phyloP scores from a whole-genome alignment of 2,888 invertebrate genomes.

The Tipula confusa region DNA sequence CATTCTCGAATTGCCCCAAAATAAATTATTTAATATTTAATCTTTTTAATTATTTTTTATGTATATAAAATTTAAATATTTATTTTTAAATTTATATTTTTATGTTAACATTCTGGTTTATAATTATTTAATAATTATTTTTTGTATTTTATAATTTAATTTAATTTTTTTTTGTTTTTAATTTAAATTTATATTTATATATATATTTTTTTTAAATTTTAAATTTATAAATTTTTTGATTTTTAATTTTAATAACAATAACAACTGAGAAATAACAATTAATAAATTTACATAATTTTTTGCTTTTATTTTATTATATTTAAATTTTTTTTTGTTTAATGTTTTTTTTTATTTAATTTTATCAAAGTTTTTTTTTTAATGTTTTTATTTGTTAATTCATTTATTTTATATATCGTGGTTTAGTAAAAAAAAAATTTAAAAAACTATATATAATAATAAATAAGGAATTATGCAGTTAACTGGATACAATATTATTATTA shows the following conservation, averaged over 20 bases:
- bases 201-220: background rate
- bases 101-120: slow-evolving; percentile 7
- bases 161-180: slow-evolving; percentile 25
- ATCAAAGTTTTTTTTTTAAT: background rate
- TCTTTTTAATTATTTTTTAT: background rate
- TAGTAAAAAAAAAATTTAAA: background rate
- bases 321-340: background rate
- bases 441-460: too few species aligned
- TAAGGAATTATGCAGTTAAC: too few species aligned
- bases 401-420: slow-evolving; percentile 27
- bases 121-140: slow-evolving; percentile 1
- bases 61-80: background rate
- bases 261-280: slow-evolving; percentile 30
- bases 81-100: background rate
- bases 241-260: slow-evolving; percentile 29
- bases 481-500: background rate
- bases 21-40: background rate
- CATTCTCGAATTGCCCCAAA: background rate
- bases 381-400: background rate
- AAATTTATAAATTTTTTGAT: background rate
- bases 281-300: slow-evolving; percentile 27
- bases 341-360: background rate
- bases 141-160: background rate
- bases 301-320: slow-evolving; percentile 13
- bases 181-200: background rate